Base-by-base conservation (phyloP, 2,888 invertebrate genomes). In the Drosophila tripunctata region DNA sequence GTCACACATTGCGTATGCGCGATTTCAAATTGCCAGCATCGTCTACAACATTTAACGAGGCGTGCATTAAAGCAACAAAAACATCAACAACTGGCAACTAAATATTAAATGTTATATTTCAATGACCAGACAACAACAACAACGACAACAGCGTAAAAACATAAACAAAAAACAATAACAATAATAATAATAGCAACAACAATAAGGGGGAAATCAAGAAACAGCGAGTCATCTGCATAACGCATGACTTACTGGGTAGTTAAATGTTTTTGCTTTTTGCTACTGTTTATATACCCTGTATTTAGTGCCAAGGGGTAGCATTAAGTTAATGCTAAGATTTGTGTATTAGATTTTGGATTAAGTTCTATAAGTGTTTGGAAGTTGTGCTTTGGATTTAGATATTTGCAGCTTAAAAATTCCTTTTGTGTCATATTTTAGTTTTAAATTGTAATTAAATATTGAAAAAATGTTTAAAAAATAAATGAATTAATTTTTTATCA, bases 1-100 rank as follows among this genome's bases (percentile, higher is more conserved):
- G 71, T 74, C 78, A 63, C 61, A 80, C 85, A 47, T 87, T 87
- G 85, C 81, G 81, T 84, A 87, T 81, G 78, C 87, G 87, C 75
- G 43, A 81, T 77, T 87, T 80, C 65, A 67, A 74, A 67, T 66
- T 52, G 61, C 61, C 43, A 43, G 27, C 50, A 43, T 12, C 24
- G 38, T 24, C 27, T 38, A n/a, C 36, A 84, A 65, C 85, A 82
- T 85, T 87, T 87, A 81, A 81, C 86, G 82, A 85, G 75, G 73
- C 78, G 76, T 87, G 85, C 87, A 81, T 81, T 67, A 76, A 87
- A 63, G 31, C 41, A 78, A 63, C 64, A 66, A 57, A 24, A 60
- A 52, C 31, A 66, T 15, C 35, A 64, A 41, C 40, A 57, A 60
- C 48, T 48, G 24, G 15, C 69, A 56, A 58, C 65, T 68, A 84